A percentile compares a stretch with the other conserved stretches of the same genome.
phyloP scores from a whole-genome alignment of 2,113 vertebrate genomes.

The Malurus elegans region DNA sequence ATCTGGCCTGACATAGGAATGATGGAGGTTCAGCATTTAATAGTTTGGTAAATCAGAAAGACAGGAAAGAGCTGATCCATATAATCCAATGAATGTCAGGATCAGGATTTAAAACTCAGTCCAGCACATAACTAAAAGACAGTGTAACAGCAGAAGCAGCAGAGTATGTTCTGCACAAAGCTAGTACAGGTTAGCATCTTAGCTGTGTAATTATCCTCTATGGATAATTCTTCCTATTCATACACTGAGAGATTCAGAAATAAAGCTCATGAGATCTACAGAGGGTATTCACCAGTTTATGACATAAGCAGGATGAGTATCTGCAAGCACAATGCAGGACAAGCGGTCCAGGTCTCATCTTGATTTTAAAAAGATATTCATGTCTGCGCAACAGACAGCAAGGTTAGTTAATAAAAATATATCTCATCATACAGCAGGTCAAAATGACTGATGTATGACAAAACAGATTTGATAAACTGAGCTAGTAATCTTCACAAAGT shows the following conservation, averaged over 20 bases:
- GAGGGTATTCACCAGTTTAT: not conserved
- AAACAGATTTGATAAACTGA: constrained; percentile 20
- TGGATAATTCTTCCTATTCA: not conserved
- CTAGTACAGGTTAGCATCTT: not conserved
- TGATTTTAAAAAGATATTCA: not conserved
- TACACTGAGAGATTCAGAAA: constrained; percentile 41
- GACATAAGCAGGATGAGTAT: not conserved
- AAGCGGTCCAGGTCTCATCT: not conserved
- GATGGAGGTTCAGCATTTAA: constrained; percentile 63
- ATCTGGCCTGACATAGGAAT: constrained; percentile 34
- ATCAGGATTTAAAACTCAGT: constrained; percentile 64
- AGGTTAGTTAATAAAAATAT: constrained; percentile 27
- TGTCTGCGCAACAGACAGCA: not conserved
- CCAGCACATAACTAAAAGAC: constrained; percentile 25
- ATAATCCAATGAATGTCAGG: constrained; percentile 56
- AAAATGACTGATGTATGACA: constrained; percentile 34
- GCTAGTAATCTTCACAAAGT: constrained; percentile 20
- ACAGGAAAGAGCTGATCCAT: constrained; percentile 53
- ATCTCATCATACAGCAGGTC: constrained; percentile 18
- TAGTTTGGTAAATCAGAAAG: constrained; percentile 55
- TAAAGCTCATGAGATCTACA: not conserved
- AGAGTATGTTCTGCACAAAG: not conserved
- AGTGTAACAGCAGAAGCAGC: not conserved
- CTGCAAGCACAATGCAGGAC: not conserved
- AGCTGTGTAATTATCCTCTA: constrained; percentile 24